A percentile compares a stretch with the other conserved stretches of the same genome.
These are phyloP conservation scores for Coenonympha glycerion DNA, from an alignment of 2,888 invertebrate species.

Conservation along the genomic window DNA sequence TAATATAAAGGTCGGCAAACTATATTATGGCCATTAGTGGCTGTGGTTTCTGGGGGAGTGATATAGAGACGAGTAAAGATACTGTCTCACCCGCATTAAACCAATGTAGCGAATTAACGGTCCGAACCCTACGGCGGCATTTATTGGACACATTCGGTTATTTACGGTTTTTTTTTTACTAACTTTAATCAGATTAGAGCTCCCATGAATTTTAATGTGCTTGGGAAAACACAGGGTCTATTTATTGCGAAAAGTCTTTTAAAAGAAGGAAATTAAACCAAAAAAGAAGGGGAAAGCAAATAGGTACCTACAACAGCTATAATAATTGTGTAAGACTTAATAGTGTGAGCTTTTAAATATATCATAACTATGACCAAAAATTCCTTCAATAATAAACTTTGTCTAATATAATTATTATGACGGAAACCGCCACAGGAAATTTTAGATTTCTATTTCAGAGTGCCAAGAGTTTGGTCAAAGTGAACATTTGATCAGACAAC, in stretches of 20 bases:
- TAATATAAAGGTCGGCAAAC: not conserved
- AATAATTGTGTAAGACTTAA: no score
- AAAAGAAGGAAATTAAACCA: not conserved
- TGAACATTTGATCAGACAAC: no score
- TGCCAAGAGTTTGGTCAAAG: no score
- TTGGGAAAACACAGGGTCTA: slow-evolving; percentile 7
- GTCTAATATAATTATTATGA: no score
- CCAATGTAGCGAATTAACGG: slow-evolving; percentile 30
- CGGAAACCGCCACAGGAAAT: no score
- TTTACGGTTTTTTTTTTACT: slow-evolving; percentile 25
- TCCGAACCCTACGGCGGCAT: slow-evolving; percentile 28
- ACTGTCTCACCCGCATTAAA: slow-evolving; percentile 29
- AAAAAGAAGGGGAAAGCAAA: not conserved
- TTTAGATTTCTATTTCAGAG: no score
- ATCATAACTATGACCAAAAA: no score
- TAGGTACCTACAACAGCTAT: no score
- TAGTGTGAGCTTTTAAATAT: no score
- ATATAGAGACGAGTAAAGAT: slow-evolving; percentile 27
- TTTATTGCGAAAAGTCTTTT: slow-evolving; percentile 4
- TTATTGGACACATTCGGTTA: slow-evolving; percentile 29
- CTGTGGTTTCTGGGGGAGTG: slow-evolving; percentile 19
- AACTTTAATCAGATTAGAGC: slow-evolving; percentile 20
- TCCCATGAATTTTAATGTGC: slow-evolving; percentile 19
- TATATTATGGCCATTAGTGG: slow-evolving; percentile 4
- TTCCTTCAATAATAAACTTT: no score